Evolutionary conservation across 2,113 vertebrate species (phyloP).

Genomic region (Trinectes maculatus): DNA sequence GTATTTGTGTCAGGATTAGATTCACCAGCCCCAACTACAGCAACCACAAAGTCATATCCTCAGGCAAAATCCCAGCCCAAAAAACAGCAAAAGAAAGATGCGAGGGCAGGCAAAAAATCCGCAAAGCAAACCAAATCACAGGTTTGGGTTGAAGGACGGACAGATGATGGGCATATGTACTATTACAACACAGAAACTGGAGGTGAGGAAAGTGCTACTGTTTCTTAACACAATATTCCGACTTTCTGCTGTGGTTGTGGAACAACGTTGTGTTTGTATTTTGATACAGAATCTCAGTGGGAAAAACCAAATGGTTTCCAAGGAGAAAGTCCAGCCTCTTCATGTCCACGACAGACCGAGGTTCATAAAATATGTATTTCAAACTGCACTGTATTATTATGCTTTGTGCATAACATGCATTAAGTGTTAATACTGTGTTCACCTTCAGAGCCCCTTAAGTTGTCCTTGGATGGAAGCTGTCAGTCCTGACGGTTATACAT

Average conservation of each 20-base stretch:
- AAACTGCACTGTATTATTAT: neutral
- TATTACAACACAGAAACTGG: conserved; percentile 92
- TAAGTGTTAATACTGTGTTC: neutral
- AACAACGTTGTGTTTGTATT: neutral
- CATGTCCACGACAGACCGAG: conserved; percentile 25
- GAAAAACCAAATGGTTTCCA: conserved; percentile 66
- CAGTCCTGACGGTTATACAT: conserved; percentile 90
- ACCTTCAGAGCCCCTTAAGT: conserved; percentile 51
- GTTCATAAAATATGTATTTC: conserved; percentile 38
- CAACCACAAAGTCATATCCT: neutral
- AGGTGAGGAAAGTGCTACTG: conserved; percentile 79
- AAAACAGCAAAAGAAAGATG: conserved; percentile 36
- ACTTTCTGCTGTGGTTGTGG: too few species aligned
- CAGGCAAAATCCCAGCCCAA: conserved; percentile 4
- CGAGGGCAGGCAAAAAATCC: neutral
- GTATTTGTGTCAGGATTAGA: conserved; percentile 31
- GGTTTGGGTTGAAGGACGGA: conserved; percentile 87
- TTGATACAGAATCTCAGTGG: conserved; percentile 79
- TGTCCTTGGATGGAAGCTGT: conserved; percentile 88
- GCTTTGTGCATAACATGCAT: neutral
- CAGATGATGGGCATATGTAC: conserved; percentile 87
- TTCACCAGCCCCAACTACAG: conserved; percentile 2
- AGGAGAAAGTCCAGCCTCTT: conserved; percentile 16
- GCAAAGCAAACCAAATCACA: neutral
- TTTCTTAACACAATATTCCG: neutral